Evolutionary conservation across 23 tunicate species (phyloP).

Genomic region (Corella eumyota): DNA sequence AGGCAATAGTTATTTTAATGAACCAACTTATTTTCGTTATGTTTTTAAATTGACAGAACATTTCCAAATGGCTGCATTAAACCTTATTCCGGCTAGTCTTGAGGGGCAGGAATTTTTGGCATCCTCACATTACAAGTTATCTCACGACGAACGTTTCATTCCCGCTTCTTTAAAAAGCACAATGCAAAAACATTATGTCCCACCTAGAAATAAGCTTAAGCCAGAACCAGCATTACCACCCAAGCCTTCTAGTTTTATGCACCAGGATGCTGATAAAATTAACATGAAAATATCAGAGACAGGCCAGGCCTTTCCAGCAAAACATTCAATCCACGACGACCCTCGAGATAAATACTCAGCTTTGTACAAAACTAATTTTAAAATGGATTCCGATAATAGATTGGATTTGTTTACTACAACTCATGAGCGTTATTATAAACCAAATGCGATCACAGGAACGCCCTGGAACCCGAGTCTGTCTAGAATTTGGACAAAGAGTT

Average conservation of each 20-base stretch:
- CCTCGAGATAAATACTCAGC: conserved; percentile 55
- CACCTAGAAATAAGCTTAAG: conserved; percentile 20
- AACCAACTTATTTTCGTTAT: too few relatives aligned
- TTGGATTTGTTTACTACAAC: conserved; percentile 56
- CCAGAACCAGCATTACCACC: conserved; percentile 61
- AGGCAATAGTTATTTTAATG: too few relatives aligned
- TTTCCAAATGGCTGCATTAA: conserved; percentile 1
- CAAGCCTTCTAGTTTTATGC: conserved; percentile 58
- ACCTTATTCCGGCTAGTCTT: conserved; percentile 40
- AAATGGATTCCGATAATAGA: conserved; percentile 58
- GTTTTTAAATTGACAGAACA: too few relatives aligned
- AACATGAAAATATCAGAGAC: conserved; percentile 52
- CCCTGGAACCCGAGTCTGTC: conserved; percentile 16
- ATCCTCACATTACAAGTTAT: conserved; percentile 52
- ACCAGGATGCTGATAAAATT: conserved; percentile 55
- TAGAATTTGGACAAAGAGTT: conserved; percentile 28
- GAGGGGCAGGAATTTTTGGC: conserved; percentile 57
- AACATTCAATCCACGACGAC: conserved; percentile 21
- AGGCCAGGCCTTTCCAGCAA: conserved; percentile 38
- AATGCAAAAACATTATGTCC: conserved; percentile 45
- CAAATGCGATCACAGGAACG: conserved; percentile 9
- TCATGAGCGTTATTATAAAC: conserved; percentile 38
- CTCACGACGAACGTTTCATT: conserved; percentile 55
- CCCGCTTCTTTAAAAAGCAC: conserved; percentile 56
- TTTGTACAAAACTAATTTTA: conserved; percentile 70